phyloP scores from a whole-genome alignment of 1,140 invertebrate species.

The Triops longicaudatus region DNA sequence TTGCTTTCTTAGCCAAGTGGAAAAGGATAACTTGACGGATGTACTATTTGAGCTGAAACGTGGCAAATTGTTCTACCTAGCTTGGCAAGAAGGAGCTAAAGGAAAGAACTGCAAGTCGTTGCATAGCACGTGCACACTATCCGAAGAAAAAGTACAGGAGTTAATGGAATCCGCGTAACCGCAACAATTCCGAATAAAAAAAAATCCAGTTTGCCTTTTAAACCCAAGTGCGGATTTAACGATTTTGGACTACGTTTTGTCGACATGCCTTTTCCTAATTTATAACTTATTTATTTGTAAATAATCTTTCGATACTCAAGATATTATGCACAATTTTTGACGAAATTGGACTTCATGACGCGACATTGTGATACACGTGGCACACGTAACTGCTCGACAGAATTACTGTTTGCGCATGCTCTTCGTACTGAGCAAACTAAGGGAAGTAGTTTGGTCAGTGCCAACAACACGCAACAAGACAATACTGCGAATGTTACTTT shows the following conservation, averaged over 20 bases:
- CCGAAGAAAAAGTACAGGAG: constrained; percentile 16
- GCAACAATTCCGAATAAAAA: not conserved
- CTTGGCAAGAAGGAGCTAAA: constrained; percentile 25
- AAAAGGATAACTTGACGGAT: not conserved
- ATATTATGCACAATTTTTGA: not conserved
- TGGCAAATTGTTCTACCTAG: constrained; percentile 21
- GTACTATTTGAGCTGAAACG: constrained; percentile 17
- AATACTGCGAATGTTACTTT: not conserved
- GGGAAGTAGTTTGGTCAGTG: constrained; percentile 10
- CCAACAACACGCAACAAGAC: not conserved
- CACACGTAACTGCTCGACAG: not conserved
- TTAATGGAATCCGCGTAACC: constrained; percentile 19
- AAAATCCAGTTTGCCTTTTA: not conserved
- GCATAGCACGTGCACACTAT: constrained; percentile 20
- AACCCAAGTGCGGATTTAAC: not conserved
- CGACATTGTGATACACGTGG: not conserved
- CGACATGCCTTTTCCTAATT: not conserved
- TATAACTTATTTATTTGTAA: not conserved
- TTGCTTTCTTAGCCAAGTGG: constrained; percentile 19
- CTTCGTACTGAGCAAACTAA: not conserved
- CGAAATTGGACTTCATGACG: not conserved
- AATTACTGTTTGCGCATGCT: not conserved
- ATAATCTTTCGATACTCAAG: not conserved
- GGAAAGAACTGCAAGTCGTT: constrained; percentile 24
- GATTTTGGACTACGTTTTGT: not conserved